Evolutionary conservation across 2,797 vertebrate genomes (phyloP).

Genomic region (Diglossa cyanea): DNA sequence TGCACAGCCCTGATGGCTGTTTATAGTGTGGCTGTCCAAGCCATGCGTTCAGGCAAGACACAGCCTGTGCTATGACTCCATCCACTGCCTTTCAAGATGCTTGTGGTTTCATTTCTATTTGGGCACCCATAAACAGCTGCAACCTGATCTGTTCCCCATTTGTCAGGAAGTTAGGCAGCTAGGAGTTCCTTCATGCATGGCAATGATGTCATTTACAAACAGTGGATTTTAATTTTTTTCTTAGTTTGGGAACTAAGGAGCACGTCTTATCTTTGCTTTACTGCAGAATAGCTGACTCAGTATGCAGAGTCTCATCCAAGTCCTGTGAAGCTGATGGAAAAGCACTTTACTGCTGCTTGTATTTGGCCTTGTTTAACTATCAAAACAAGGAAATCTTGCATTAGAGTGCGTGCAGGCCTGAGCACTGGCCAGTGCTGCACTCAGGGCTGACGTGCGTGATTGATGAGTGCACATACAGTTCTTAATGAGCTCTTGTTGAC

Average conservation of each 20-base stretch:
- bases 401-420: background rate
- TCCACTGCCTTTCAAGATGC: background rate
- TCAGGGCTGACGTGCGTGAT: background rate
- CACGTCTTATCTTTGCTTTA: background rate
- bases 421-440: background rate
- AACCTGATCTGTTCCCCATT: background rate
- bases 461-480: conserved; percentile 45
- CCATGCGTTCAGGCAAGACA: accelerated
- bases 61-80: background rate
- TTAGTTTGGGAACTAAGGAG: background rate
- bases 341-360: background rate
- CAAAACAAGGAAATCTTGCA: background rate
- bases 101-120: conserved; percentile 43
- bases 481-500: conserved; percentile 50
- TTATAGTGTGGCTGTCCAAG: background rate
- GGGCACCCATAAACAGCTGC: conserved; percentile 34
- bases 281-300: background rate
- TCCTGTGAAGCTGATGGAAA: background rate
- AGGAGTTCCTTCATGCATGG: background rate
- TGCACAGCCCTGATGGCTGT: background rate
- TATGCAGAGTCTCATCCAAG: background rate
- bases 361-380: conserved; percentile 12
- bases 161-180: conserved; percentile 2
- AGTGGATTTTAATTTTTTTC: background rate
- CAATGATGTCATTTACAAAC: background rate